Conservation (phyloP, 2,113 vertebrate genomes). For the Phylloscopus whistleri region DNA sequence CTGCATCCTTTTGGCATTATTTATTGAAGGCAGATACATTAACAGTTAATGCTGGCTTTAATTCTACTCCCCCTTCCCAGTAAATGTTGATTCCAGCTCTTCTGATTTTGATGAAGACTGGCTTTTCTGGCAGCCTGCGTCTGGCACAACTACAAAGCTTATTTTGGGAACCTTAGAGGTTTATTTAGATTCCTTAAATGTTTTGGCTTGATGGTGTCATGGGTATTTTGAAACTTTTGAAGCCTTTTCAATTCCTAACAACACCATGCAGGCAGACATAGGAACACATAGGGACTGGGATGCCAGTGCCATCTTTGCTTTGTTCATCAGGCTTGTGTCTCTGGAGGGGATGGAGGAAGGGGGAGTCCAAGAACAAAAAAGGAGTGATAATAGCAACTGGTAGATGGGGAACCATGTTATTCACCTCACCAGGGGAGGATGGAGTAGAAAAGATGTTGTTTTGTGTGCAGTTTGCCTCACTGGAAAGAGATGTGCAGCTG, state of each 20-base stretch:
- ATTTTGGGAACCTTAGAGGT: slow-evolving; percentile 38
- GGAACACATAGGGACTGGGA: not conserved
- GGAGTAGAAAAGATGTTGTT: not conserved
- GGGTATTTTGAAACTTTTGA: slow-evolving; percentile 49
- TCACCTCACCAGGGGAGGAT: not conserved
- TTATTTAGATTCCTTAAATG: slow-evolving; percentile 56
- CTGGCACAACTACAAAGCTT: slow-evolving; percentile 59
- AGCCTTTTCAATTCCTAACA: slow-evolving; percentile 26
- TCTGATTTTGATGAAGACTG: slow-evolving; percentile 58
- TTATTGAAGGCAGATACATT: slow-evolving; percentile 27
- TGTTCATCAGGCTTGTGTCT: not conserved
- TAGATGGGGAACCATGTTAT: not conserved
- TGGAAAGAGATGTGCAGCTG: not conserved
- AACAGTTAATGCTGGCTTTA: slow-evolving; percentile 32
- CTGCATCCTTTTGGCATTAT: not conserved
- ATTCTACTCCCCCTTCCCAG: not conserved
- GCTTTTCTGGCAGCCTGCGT: slow-evolving; percentile 45
- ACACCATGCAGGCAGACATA: not conserved
- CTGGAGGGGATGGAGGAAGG: not conserved
- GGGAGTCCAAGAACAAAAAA: not conserved
- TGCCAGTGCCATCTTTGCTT: not conserved
- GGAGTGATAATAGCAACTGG: not conserved
- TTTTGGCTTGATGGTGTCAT: slow-evolving; percentile 38
- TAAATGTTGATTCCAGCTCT: slow-evolving; percentile 25
- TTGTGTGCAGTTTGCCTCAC: not conserved